Base-by-base conservation (phyloP, 1,140 invertebrate genomes). In the Xylocopa sonorina region DNA sequence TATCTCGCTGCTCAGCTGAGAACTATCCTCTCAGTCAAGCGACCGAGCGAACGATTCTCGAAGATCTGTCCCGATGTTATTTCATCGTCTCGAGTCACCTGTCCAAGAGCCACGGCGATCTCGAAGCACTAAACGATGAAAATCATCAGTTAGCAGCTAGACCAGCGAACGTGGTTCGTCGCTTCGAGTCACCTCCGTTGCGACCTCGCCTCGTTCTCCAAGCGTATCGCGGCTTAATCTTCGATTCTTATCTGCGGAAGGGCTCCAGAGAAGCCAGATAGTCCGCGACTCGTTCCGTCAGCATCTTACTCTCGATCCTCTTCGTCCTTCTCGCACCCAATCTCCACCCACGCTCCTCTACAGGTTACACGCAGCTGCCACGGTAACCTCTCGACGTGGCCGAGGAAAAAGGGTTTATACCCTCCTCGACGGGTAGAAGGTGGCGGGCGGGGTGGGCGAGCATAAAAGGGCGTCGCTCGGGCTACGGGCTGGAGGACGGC, bases 381-480 rank as follows among this genome's bases (percentile, higher is more conserved):
- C 16, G 48, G 60, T 64, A 77, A 69, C 64, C 75, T 77, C 75
- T 48, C 69, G 48, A 69, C 75, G 64, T 60, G 66, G 48, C 64
- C 53, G 41, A 29, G 69, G 77, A 74, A 84, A 80, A 84, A 80
- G 78, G 66, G 78, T 81, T 80, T 76, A 71, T 74, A 75, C 71
- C 27, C 43, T 66, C 27, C 43, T 27, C 24, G 58, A 16, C 10
- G 18, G 24, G 3, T 21, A 9, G 41, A n/a, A 41, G n/a, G 3
- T 16, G 34, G 32, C 16, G 6, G 32, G 43, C 1, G 18, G 7
- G 1, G 57, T 48, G 74, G 32, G 50, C 48, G 51, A 78, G 82
- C 55, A 71, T 73, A 80, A 84, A 84, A 84, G 77, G 71, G 78
- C 78, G 78, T 67, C 71, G 66, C n/a, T 51, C 24, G 46, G 53